phyloP scores from a whole-genome alignment of 1,140 invertebrate genomes.

The Drosophila asahinai region DNA sequence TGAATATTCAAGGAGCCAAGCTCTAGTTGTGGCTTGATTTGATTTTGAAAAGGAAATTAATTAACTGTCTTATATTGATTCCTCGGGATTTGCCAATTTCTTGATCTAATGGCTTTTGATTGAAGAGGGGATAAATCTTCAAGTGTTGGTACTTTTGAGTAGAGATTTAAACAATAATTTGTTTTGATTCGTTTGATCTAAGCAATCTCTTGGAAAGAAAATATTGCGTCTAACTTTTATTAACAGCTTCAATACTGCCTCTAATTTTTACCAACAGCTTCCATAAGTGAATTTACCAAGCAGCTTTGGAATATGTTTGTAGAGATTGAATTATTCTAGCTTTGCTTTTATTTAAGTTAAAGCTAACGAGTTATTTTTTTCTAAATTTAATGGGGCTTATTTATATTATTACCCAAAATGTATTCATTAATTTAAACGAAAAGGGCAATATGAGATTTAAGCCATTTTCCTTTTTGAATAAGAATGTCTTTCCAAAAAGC shows the following conservation, averaged over 20 bases:
- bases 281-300: background rate
- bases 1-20: slow-evolving; percentile 5
- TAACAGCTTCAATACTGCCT: too few species aligned
- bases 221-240: too few species aligned
- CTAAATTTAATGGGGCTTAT: background rate
- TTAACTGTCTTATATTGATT: slow-evolving; percentile 25
- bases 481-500: background rate
- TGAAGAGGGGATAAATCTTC: background rate
- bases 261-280: background rate
- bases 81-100: background rate
- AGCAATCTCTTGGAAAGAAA: too few species aligned
- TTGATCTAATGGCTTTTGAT: slow-evolving; percentile 3
- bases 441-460: background rate
- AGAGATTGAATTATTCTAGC: too few species aligned
- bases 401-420: background rate
- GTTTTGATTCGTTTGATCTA: background rate
- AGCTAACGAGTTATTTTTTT: background rate
- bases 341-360: background rate
- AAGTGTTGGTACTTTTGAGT: background rate
- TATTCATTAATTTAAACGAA: background rate
- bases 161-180: background rate
- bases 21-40: slow-evolving; percentile 13
- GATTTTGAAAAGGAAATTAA: slow-evolving; percentile 25
- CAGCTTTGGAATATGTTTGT: too few species aligned
- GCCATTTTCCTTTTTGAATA: background rate